Conservation (phyloP, 2,888 invertebrate genomes). For the Emmelina monodactyla region DNA sequence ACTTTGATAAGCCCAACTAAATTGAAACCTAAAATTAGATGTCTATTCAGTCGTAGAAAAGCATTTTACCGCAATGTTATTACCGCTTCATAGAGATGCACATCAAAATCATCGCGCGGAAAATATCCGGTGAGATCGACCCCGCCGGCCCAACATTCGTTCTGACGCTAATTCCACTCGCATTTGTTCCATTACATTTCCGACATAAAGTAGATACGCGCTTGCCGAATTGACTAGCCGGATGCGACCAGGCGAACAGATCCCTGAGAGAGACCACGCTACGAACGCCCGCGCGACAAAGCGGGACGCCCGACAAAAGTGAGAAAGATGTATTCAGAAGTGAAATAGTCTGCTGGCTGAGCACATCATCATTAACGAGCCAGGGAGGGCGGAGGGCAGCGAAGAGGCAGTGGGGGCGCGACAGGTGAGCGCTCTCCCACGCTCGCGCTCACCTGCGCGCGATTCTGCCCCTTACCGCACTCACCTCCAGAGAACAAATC, state of each 20-base stretch:
- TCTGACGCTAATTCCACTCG: conserved; percentile 64
- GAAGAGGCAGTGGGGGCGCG: conserved; percentile 67
- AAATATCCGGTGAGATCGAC: conserved; percentile 58
- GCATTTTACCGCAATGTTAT: conserved; percentile 35
- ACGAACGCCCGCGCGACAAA: conserved; percentile 27
- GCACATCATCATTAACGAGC: conserved; percentile 83
- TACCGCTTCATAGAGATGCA: conserved; percentile 46
- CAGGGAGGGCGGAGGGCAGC: conserved; percentile 68
- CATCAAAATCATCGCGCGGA: conserved; percentile 62
- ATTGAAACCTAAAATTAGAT: conserved; percentile 14
- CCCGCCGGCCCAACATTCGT: conserved; percentile 61
- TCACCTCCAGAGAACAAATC: conserved; percentile 38
- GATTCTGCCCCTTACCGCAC: conserved; percentile 48
- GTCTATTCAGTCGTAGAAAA: conserved; percentile 14
- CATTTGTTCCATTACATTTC: conserved; percentile 68
- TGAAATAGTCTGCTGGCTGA: conserved; percentile 79
- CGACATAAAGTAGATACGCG: conserved; percentile 66
- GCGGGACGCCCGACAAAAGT: conserved; percentile 56
- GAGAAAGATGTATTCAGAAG: conserved; percentile 72
- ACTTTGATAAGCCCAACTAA: neutral
- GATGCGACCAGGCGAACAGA: conserved; percentile 58
- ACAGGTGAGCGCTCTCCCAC: conserved; percentile 68
- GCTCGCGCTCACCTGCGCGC: conserved; percentile 49
- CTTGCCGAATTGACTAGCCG: conserved; percentile 66
- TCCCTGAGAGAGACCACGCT: conserved; percentile 37